Evolutionary conservation across 1,140 invertebrate species (phyloP), one percentile per base, ranked within the genome.

Genomic region (Aplysia californica): DNA sequence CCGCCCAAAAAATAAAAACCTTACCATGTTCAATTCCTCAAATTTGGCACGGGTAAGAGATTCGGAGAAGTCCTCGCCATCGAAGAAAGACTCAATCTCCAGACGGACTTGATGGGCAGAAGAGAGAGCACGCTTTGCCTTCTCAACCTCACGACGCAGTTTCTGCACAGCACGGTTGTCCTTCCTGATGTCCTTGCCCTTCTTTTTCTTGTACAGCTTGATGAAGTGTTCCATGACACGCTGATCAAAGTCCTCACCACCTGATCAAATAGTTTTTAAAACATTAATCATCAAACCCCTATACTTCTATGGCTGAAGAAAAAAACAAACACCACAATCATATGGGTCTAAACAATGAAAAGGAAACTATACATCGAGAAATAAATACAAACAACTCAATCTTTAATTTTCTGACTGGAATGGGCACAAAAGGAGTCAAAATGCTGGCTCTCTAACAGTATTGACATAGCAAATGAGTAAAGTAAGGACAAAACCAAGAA

Each of bases 61-160:
- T 91, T 99, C 98, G n/a, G 96, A 97, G 93, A 99, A 99, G 87
- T 99, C 98, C 86, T 99, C 97, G 83, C 98, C 97, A 87, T 99
- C 98, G 85, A 96, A 99, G 93, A 99, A 96, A 21, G 97, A 98
- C 92, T 99, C 98, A 88, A 99, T 99, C 92, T 99, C 98, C 88
- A 99, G 97, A 89, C 95, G 95, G 76, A 98, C 96, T 91, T 98
- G 97, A 89, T 99, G 97, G 82, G 95, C 96, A 58, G 96, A 94
- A 75, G 96, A 98, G 68, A 99, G 92, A 50, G 96, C 96, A 88
- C 98, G 93, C 93, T 99, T 99, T 0, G 98, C 97, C 89, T 98
- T 98, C 89, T 99, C 98, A 21, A 98, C 97, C 91, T 98, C 97
- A 90, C 97, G 94, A 91, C 97, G 93, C 78, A 99, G 92, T 90